phyloP scores from a whole-genome alignment of 1,140 invertebrate species.

The Psilanteris sp. region DNA sequence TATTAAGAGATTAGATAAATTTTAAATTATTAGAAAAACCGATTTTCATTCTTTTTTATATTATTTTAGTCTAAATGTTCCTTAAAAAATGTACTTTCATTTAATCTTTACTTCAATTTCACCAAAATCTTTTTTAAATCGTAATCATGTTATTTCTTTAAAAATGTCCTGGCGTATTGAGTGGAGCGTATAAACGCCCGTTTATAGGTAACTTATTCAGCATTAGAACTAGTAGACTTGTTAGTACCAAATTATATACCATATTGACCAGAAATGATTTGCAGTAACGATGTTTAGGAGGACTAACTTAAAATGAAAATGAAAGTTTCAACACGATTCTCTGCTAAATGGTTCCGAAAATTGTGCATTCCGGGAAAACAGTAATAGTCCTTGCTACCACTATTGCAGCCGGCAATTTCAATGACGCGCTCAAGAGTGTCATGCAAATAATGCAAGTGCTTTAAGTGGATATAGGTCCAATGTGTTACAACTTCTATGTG shows the following conservation, averaged over 20 bases:
- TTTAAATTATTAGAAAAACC: no score
- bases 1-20: no score
- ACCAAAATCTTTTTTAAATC: no score
- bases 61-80: no score
- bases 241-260: background rate
- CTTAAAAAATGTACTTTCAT: no score
- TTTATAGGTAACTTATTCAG: no score
- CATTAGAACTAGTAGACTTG: background rate
- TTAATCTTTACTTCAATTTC: no score
- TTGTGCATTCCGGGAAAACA: background rate
- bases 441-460: constrained; percentile 11
- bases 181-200: no score
- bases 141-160: no score
- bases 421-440: background rate
- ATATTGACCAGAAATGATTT: background rate
- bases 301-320: background rate
- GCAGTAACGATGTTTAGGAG: background rate
- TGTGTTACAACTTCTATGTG: constrained; percentile 4
- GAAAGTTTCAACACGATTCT: constrained; percentile 1
- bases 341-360: background rate
- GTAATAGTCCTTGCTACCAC: background rate
- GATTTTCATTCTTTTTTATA: no score
- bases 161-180: no score
- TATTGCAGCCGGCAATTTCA: background rate
- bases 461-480: constrained; percentile 5